phyloP scores from a whole-genome alignment of 2,888 invertebrate genomes.

The Rotaria socialis region DNA sequence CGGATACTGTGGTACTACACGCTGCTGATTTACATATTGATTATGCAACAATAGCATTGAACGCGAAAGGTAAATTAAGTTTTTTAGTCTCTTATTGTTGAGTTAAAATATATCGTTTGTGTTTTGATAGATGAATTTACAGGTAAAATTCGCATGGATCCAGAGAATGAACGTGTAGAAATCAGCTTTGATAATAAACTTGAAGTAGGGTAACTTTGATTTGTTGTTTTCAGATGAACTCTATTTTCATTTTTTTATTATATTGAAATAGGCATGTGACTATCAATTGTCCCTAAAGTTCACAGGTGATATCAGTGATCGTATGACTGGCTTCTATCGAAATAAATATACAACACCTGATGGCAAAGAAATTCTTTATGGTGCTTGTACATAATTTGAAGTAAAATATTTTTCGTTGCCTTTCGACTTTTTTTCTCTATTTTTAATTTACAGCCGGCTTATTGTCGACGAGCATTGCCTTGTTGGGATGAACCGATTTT shows the following conservation, averaged over 20 bases:
- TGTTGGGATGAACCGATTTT: constrained; percentile 84
- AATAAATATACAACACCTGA: constrained; percentile 72
- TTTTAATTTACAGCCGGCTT: background rate
- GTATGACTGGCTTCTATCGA: constrained; percentile 89
- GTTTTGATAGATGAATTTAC: background rate
- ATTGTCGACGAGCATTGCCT: constrained; percentile 77
- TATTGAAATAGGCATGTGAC: background rate
- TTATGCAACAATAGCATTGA: background rate
- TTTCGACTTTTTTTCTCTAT: no score
- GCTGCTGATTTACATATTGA: constrained; percentile 40
- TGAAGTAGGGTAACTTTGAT: background rate
- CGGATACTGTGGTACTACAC: constrained; percentile 39
- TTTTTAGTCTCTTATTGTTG: no score
- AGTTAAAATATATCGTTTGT: no score
- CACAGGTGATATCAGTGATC: constrained; percentile 80
- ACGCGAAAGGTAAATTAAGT: background rate
- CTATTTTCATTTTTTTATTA: background rate
- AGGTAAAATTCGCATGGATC: background rate
- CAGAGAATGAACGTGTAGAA: constrained; percentile 13
- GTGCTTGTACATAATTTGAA: constrained; percentile 75
- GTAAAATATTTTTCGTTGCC: no score
- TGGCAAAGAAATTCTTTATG: constrained; percentile 72
- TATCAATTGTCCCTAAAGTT: constrained; percentile 61
- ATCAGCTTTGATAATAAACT: background rate
- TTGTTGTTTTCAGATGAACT: no score